Percentiles rank a stretch among this genome's conserved stretches.
phyloP scores from a whole-genome alignment of 2,113 vertebrate species.

The Sterrhoptilus dennistouni region DNA sequence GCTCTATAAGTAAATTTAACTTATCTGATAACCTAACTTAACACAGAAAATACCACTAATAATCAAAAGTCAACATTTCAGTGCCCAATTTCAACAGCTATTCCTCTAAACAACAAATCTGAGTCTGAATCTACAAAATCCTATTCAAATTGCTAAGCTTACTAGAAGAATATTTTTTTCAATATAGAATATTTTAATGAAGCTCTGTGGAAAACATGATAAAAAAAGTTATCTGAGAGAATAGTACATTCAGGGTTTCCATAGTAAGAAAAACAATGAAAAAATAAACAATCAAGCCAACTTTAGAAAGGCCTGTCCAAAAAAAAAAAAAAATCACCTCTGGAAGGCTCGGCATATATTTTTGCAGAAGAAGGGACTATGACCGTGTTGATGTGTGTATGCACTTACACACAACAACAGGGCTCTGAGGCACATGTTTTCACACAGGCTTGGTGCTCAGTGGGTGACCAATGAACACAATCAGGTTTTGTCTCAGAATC shows the following conservation, averaged over 20 bases:
- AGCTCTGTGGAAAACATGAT: neutral
- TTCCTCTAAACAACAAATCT: neutral
- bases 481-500: neutral
- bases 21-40: neutral
- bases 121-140: neutral
- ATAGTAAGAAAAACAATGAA: neutral
- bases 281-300: neutral
- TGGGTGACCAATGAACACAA: neutral
- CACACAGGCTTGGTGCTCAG: neutral
- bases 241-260: neutral
- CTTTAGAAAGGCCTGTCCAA: neutral
- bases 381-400: fast-evolving
- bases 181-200: neutral
- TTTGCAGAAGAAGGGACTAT: neutral
- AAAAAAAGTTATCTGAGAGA: neutral
- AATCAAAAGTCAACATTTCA: neutral
- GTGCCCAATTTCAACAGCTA: neutral
- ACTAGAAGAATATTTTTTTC: neutral
- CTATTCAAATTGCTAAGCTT: neutral
- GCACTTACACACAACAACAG: neutral
- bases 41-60: neutral
- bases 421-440: neutral
- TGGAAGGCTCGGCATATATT: neutral
- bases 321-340: neutral
- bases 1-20: neutral